Evolutionary conservation across 2,888 invertebrate species (phyloP), one percentile per base, ranked within the genome.

Genomic region (Axea sp.): DNA sequence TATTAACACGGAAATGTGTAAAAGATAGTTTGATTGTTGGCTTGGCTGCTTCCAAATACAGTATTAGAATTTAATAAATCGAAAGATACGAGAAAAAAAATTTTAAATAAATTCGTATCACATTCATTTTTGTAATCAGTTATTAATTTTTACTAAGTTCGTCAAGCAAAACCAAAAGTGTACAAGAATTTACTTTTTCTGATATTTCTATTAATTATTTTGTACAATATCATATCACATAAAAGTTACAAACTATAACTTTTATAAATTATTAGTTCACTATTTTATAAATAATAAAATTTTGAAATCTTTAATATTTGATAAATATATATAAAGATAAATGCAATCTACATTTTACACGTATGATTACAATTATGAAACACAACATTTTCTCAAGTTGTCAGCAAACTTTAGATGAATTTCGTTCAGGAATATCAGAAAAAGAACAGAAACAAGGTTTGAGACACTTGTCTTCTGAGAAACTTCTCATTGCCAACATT

Each of bases 31-130:
- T 45, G 3, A 39, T 7, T 1, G 73, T 76, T 76, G 75, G 75
- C 75, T 76, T 76, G 75, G 75, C 64, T 73, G 65, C 65, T 76
- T 76, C 53, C 51, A 65, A 60, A 69, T 39, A 55, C 64, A 75
- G 72, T 75, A 75, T 75, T 75, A 73, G 62, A 75, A 22, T 71
- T 60, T 62, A 69, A 49, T 41, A 41, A 26, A 49, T 17, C 30
- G 26, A 41, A 53, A 30, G 14, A 31, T 47, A 7, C 24, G 17
- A 33, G 11, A 55, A 31, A 19, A 5, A 51, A 60, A 22, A 35
- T 22, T 7, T 6, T 31, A 31, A 7, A 15, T 3, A 15, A 15
- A 19, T 60, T 49, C 19, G 11, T 22, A 14, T 49, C 11, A 24
- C 19, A 24, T 12, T 19, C 3, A 26, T 12, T n/a, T n/a, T n/a